Conservation (phyloP, 2,797 vertebrate genomes). For the Calcarius lapponicus region DNA sequence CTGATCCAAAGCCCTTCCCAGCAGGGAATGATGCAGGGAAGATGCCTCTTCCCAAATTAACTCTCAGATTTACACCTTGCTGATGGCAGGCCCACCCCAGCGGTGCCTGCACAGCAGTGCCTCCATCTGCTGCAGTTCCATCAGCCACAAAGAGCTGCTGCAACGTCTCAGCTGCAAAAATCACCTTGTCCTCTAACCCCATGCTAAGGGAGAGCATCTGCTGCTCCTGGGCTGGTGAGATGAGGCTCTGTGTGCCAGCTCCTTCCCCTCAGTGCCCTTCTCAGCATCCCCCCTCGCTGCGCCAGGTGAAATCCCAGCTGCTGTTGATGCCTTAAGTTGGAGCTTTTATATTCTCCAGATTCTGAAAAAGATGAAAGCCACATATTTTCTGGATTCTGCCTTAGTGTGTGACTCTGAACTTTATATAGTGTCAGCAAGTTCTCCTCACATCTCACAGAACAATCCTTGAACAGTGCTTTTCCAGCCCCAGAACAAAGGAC, state of each 20-base stretch:
- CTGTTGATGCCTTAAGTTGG: neutral
- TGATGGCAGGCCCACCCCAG: neutral
- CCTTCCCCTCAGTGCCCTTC: neutral
- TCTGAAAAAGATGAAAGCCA: neutral
- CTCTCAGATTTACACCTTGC: neutral
- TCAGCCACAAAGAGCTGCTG: neutral
- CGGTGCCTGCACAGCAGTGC: neutral
- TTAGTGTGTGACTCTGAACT: too few species aligned
- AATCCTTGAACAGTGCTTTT: too few species aligned
- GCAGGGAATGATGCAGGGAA: rapidly evolving
- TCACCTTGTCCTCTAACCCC: neutral
- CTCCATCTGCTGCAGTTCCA: neutral
- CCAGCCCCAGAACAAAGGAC: neutral
- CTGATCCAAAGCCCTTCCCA: neutral
- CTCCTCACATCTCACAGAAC: neutral
- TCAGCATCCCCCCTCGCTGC: neutral
- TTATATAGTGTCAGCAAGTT: rapidly evolving
- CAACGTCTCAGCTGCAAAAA: neutral
- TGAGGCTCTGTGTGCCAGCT: neutral
- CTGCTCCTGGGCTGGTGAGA: neutral
- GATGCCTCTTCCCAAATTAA: neutral
- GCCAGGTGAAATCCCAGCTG: neutral
- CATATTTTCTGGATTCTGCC: too few species aligned
- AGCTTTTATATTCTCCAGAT: neutral
- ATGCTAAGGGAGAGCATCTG: neutral